These are phyloP conservation scores for Rhinolophus ferrumequinum DNA, from an alignment of 2,113 vertebrate genomes.

Conservation along the genomic window DNA sequence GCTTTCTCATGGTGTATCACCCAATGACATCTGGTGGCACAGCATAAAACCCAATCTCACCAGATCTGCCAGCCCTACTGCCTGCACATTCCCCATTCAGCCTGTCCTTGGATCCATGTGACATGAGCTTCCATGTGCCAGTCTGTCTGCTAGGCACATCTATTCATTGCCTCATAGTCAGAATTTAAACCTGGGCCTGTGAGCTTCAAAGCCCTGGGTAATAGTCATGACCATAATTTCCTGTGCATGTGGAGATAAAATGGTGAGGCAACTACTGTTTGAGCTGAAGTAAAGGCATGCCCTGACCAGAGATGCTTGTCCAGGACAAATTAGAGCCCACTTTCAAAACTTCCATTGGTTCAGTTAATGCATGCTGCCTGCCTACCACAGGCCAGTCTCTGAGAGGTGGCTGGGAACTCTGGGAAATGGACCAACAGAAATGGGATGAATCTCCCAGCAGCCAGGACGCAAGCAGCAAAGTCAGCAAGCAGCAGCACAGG, in stretches of 20 bases:
- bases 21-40: not conserved
- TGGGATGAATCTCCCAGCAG: not conserved
- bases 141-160: too few species aligned
- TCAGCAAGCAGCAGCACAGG: not conserved
- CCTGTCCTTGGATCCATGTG: not conserved
- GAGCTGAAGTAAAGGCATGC: not conserved
- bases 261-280: not conserved
- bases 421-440: not conserved
- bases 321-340: not conserved
- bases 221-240: not conserved
- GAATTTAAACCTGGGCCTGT: not conserved
- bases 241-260: fast-evolving
- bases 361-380: not conserved
- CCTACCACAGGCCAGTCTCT: not conserved
- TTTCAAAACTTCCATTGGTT: not conserved
- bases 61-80: not conserved
- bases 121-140: not conserved
- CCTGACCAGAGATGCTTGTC: not conserved
- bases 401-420: not conserved
- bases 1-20: not conserved
- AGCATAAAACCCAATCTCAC: not conserved
- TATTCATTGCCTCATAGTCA: not conserved
- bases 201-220: not conserved
- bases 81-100: not conserved
- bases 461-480: not conserved